Evolutionary conservation across 2,888 invertebrate genomes (phyloP).

Genomic region (Stenchaetothrips biformis): DNA sequence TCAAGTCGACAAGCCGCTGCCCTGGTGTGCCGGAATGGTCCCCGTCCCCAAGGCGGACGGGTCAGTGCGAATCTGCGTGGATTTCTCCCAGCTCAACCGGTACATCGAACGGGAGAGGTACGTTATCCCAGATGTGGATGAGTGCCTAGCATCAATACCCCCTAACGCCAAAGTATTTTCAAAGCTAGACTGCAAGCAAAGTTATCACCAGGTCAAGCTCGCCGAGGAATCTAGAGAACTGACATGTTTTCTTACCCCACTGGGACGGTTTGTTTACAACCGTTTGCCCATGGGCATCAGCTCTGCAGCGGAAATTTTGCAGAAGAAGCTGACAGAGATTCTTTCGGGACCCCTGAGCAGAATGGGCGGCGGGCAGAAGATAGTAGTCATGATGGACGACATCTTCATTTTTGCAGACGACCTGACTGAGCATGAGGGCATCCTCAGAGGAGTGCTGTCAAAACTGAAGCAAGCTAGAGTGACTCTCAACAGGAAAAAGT

Average conservation of each 20-base stretch:
- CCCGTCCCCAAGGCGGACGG: slow-evolving; percentile 28
- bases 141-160: background rate
- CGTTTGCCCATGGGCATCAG: slow-evolving; percentile 31
- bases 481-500: slow-evolving; percentile 26
- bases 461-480: slow-evolving; percentile 24
- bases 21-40: slow-evolving; percentile 28
- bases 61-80: slow-evolving; percentile 28
- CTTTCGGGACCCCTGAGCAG: slow-evolving; percentile 28
- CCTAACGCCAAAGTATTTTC: no score
- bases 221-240: slow-evolving; percentile 28
- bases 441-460: slow-evolving; percentile 27
- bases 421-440: slow-evolving; percentile 32
- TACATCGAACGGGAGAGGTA: slow-evolving; percentile 25
- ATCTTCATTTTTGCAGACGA: slow-evolving; percentile 30
- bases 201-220: slow-evolving; percentile 28
- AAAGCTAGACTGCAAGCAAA: background rate
- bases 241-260: slow-evolving; percentile 31
- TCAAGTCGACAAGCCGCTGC: slow-evolving; percentile 10
- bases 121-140: slow-evolving; percentile 9
- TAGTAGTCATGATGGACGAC: slow-evolving; percentile 32
- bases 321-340: slow-evolving; percentile 22
- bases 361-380: slow-evolving; percentile 14
- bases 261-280: slow-evolving; percentile 29
- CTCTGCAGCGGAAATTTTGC: slow-evolving; percentile 14
- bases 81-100: slow-evolving; percentile 3